phyloP scores from a whole-genome alignment of 2,797 vertebrate species.

The Naso thynnoides region DNA sequence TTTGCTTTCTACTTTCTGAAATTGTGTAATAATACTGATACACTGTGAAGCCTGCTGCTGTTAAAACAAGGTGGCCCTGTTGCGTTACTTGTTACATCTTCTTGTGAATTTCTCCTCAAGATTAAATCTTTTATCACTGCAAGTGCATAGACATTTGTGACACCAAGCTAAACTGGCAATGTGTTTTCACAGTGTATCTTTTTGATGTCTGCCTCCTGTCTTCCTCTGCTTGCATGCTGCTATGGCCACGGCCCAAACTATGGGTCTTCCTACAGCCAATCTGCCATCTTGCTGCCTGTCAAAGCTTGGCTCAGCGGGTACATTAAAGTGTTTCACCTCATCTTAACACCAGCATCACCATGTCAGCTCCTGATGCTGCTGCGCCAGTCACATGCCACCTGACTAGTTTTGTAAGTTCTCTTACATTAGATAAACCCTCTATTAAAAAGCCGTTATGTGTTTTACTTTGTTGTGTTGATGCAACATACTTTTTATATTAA shows the following conservation, averaged over 20 bases:
- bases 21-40: not conserved
- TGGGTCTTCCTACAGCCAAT: constrained; percentile 61
- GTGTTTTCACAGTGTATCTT: constrained; percentile 52
- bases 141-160: constrained; percentile 28
- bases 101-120: not conserved
- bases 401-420: constrained; percentile 73
- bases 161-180: constrained; percentile 32
- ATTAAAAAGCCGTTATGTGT: not conserved
- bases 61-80: constrained; percentile 13
- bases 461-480: constrained; percentile 20
- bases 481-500: not conserved
- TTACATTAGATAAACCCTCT: constrained; percentile 13
- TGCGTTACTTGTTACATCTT: not conserved
- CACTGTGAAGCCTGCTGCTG: constrained; percentile 14
- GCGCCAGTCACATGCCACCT: constrained; percentile 51
- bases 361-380: constrained; percentile 52
- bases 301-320: constrained; percentile 63
- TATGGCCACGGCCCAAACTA: constrained; percentile 54
- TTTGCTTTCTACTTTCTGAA: constrained; percentile 6
- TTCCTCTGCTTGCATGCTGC: constrained; percentile 73
- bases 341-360: constrained; percentile 58
- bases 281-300: constrained; percentile 60
- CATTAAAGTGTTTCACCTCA: constrained; percentile 68
- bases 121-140: not conserved
- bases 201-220: constrained; percentile 59